Conservation (phyloP, 2,888 invertebrate genomes). For the Phalera bucephala region DNA sequence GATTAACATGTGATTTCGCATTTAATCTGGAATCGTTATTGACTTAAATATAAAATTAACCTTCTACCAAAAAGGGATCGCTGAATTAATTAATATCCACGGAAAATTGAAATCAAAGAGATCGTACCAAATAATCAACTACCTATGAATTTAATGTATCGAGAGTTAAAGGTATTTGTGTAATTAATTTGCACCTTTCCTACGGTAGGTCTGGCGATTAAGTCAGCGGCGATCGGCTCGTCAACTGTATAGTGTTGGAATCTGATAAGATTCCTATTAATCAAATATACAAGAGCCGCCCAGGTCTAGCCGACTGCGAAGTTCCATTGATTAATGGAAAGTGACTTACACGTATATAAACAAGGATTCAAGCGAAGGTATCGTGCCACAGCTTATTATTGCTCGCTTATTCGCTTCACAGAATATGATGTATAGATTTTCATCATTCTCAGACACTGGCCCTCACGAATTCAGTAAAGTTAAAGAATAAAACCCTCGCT, state of each 20-base stretch:
- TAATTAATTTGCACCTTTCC: conserved; percentile 72
- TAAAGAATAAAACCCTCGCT: conserved; percentile 43
- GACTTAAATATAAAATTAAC: background rate
- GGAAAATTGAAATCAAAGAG: conserved; percentile 43
- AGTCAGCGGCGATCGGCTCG: conserved; percentile 50
- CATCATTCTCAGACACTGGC: conserved; percentile 20
- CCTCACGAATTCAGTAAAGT: conserved; percentile 34
- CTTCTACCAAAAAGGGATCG: conserved; percentile 24
- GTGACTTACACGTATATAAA: conserved; percentile 30
- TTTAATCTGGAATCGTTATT: background rate
- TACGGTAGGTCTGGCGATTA: conserved; percentile 51
- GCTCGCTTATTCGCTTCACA: conserved; percentile 7
- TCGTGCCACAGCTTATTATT: conserved; percentile 3
- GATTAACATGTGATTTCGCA: too few species aligned
- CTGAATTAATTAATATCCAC: conserved; percentile 35
- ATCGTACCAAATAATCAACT: conserved; percentile 54
- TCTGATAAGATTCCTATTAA: conserved; percentile 72
- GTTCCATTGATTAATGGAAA: conserved; percentile 53
- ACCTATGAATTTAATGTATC: conserved; percentile 54
- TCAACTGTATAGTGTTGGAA: conserved; percentile 60
- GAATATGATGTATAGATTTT: conserved; percentile 37
- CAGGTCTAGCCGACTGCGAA: conserved; percentile 35
- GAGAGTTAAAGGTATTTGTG: conserved; percentile 51
- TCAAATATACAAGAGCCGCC: too few species aligned
- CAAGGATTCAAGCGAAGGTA: conserved; percentile 14